Percentiles rank a stretch among this genome's conserved stretches.
Conservation (phyloP, 2,797 vertebrate genomes). For the Halcyon chelicuti region DNA sequence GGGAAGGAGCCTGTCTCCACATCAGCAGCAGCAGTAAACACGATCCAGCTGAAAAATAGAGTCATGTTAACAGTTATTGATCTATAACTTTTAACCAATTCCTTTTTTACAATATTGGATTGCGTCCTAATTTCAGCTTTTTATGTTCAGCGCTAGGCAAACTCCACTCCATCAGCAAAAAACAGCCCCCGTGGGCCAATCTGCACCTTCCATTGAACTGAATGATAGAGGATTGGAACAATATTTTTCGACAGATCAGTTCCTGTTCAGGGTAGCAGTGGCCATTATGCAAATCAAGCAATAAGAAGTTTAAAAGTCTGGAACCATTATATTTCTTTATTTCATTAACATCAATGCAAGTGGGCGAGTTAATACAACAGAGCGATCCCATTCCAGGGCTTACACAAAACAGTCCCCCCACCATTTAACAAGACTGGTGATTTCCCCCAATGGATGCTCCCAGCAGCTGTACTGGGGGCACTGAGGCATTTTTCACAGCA, state of each 20-base stretch:
- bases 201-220: background rate
- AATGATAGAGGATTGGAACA: slow-evolving; percentile 36
- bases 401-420: background rate
- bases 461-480: background rate
- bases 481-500: background rate
- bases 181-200: slow-evolving; percentile 24
- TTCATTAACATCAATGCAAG: slow-evolving; percentile 61
- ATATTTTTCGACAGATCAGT: slow-evolving; percentile 61
- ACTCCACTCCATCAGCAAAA: slow-evolving; percentile 32
- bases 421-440: slow-evolving; percentile 29
- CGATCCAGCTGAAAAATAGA: slow-evolving; percentile 17
- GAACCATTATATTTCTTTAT: slow-evolving; percentile 77
- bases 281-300: slow-evolving; percentile 69
- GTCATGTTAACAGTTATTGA: slow-evolving; percentile 38
- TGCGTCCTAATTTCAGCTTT: background rate
- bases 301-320: slow-evolving; percentile 75
- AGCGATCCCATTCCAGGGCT: background rate
- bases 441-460: background rate
- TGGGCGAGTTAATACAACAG: slow-evolving; percentile 13
- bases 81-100: slow-evolving; percentile 64
- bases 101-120: slow-evolving; percentile 44
- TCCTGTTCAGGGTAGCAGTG: slow-evolving; percentile 33
- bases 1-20: background rate
- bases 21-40: slow-evolving; percentile 3
- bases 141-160: background rate